Evolutionary conservation across 2,888 invertebrate genomes (phyloP).

Genomic region (Muschampia plurimacula): DNA sequence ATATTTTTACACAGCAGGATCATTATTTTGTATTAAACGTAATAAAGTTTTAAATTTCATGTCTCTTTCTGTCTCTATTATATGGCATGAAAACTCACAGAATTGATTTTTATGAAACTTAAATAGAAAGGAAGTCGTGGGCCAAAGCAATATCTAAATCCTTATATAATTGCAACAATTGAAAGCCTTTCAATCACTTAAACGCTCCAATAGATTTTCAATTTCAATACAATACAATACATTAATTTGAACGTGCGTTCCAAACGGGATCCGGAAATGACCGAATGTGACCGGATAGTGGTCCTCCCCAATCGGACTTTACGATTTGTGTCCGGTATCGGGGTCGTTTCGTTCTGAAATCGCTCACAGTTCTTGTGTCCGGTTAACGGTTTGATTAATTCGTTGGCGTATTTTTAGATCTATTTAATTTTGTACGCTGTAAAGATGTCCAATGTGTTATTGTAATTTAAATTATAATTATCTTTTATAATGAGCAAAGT

Average conservation of each 20-base stretch:
- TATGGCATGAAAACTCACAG: too few relatives aligned
- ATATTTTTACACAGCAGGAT: too few relatives aligned
- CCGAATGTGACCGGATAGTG: constrained; percentile 36
- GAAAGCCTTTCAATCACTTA: not conserved
- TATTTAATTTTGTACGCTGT: not conserved
- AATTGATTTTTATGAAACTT: too few relatives aligned
- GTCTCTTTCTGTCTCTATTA: too few relatives aligned
- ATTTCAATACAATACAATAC: constrained; percentile 35
- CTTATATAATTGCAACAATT: too few relatives aligned
- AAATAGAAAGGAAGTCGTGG: too few relatives aligned
- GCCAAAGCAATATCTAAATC: too few relatives aligned
- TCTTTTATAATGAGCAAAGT: not conserved
- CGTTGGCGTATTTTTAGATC: constrained; percentile 13
- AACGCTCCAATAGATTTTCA: constrained; percentile 9
- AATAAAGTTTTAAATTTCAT: too few relatives aligned
- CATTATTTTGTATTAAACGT: too few relatives aligned
- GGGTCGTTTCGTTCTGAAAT: constrained; percentile 34
- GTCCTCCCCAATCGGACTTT: constrained; percentile 35
- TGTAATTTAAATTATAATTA: not conserved
- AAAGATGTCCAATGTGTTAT: not conserved
- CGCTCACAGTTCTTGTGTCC: constrained; percentile 18
- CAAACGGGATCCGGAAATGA: constrained; percentile 31
- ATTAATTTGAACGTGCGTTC: constrained; percentile 12
- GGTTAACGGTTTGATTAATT: constrained; percentile 23
- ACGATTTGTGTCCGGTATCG: constrained; percentile 33